Base-by-base conservation (phyloP, 2,113 vertebrate species). In the Actenoides hombroni region DNA sequence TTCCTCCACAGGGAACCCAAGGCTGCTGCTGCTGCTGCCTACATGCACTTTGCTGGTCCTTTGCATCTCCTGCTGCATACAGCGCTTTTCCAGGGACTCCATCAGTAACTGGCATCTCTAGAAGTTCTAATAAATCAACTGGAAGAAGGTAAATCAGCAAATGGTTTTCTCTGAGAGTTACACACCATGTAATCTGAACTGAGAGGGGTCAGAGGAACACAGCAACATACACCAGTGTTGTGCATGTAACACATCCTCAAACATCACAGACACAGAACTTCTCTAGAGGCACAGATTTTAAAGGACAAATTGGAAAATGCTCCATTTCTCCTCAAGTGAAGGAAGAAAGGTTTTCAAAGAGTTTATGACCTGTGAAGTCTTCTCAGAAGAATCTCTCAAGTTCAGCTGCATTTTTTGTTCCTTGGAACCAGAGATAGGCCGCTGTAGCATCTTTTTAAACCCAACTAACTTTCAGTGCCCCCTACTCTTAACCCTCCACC, bases 241-340 rank as follows among this genome's bases (percentile, higher is more conserved):
- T 51, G 19, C 13, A 16, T 20, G 1, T 25, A 74, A 67, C n/a
- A 14, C 7, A 65, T 4, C 31, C 23, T 74, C 49, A 12, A 9
- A 21, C 28, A 54, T n/a, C 51, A 59, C 15, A 60, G 35, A 51
- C 8, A 20, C 0, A 0, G 20, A 54, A 31, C 35, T 76, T 91
- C 54, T 42, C 39, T 39, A 82, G 18, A 70, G 18, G 12, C 16
- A 17, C 5, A 15, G 1, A 4, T 42, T 53, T 83, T 31, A 77
- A 46, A 77, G 40, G 9, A 64, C 54, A 61, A 86, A 54, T 2
- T 20, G 8, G 29, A 84, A 74, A 46, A 12, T 57, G 40, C 4
- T 48, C 29, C 8, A 16, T 39, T 95, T 83, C 23, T 86, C 20
- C 68, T 57, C 13, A 29, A 33, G 5, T 21, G 46, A 46, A 46